These are phyloP conservation scores for Dicrostonyx torquatus DNA, from an alignment of 2,797 vertebrate species.

Conservation along the genomic window DNA sequence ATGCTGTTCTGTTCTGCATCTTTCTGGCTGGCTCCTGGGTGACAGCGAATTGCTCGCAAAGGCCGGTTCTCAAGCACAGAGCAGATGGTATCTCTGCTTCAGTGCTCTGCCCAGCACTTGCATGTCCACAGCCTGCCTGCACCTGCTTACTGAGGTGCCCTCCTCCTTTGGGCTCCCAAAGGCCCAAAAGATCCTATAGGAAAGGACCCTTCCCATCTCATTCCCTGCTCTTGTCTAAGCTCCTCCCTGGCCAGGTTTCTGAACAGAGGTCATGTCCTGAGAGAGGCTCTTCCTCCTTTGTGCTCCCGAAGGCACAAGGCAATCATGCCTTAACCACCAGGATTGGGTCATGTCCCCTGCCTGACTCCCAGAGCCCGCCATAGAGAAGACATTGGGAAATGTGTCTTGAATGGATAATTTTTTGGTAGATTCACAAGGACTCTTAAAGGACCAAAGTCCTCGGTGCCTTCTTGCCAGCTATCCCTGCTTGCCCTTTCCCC, in stretches of 20 bases:
- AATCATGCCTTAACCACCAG: background rate
- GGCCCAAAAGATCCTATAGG: background rate
- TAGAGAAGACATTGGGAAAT: background rate
- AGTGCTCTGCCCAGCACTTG: background rate
- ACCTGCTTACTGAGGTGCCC: rapidly evolving
- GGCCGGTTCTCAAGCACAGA: background rate
- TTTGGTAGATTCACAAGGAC: background rate
- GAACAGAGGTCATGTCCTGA: background rate
- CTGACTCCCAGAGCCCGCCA: background rate
- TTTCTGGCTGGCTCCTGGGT: background rate
- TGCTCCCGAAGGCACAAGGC: background rate
- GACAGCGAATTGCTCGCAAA: background rate
- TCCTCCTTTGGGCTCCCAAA: background rate
- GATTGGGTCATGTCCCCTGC: background rate
- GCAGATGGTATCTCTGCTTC: background rate
- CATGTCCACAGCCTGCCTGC: background rate
- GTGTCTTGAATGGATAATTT: background rate
- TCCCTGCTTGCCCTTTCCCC: background rate
- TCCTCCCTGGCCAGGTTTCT: background rate
- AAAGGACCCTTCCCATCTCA: background rate
- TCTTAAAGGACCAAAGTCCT: background rate
- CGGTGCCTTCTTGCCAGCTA: background rate
- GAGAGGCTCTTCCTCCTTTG: background rate
- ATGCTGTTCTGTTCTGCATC: background rate
- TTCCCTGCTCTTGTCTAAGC: background rate